Evolutionary conservation across 1,140 invertebrate genomes (phyloP).

Genomic region (Coenobita brevimanus): DNA sequence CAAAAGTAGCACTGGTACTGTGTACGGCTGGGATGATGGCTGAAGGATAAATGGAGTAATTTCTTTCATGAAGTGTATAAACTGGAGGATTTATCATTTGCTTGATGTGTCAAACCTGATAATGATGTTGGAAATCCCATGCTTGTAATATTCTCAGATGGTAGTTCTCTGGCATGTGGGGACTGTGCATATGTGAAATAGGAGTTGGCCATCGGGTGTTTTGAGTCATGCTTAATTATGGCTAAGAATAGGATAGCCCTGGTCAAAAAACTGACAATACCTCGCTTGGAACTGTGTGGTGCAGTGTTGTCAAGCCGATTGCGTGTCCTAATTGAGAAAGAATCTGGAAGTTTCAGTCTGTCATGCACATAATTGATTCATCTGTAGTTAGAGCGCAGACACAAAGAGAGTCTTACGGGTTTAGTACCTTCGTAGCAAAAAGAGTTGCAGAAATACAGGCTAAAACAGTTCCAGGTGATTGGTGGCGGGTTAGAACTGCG

Average conservation of each 20-base stretch:
- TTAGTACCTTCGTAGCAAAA: slow-evolving; percentile 12
- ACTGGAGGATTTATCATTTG: background rate
- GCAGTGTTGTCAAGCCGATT: background rate
- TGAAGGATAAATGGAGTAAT: slow-evolving; percentile 11
- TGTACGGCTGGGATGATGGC: background rate
- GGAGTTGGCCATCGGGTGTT: background rate
- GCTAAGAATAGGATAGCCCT: slow-evolving; percentile 35
- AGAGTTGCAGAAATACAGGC: slow-evolving; percentile 26
- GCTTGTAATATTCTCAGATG: slow-evolving; percentile 10
- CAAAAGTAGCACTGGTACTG: background rate
- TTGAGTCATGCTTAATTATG: slow-evolving; percentile 14
- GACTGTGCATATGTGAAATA: slow-evolving; percentile 23
- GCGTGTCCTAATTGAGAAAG: background rate
- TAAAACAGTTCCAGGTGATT: background rate
- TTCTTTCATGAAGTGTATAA: slow-evolving; percentile 25
- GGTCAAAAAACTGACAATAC: slow-evolving; percentile 13
- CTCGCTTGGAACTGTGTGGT: slow-evolving; percentile 12
- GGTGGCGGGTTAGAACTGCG: background rate
- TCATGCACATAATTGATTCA: slow-evolving; percentile 25
- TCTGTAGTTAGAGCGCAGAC: slow-evolving; percentile 23
- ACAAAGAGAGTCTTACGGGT: slow-evolving; percentile 20
- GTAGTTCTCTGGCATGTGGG: slow-evolving; percentile 22
- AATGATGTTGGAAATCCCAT: background rate
- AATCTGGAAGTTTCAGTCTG: slow-evolving; percentile 10
- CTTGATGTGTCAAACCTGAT: background rate